Evolutionary conservation across 2,888 invertebrate genomes (phyloP).

Genomic region (Agrochola litura): DNA sequence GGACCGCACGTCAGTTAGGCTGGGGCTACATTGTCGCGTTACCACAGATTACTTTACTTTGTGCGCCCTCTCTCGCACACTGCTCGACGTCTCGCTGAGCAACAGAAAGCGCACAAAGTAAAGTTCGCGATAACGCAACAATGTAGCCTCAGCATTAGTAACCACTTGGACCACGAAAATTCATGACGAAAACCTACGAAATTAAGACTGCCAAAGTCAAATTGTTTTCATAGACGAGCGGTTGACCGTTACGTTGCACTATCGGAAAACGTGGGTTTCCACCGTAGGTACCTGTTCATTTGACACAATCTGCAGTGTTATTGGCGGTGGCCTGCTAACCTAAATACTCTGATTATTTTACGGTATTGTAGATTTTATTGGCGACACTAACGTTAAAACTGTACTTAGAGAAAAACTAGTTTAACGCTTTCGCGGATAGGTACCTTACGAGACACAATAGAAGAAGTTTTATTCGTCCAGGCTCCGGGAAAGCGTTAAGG

Average conservation of each 20-base stretch:
- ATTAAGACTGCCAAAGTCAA: neutral
- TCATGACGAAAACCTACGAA: neutral
- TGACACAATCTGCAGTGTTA: neutral
- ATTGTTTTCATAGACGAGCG: neutral
- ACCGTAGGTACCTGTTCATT: conserved; percentile 2
- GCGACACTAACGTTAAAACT: neutral
- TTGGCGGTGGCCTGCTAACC: conserved; percentile 4
- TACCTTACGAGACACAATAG: too few species aligned
- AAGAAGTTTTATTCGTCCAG: too few species aligned
- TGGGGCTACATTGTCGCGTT: too few species aligned
- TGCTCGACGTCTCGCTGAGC: too few species aligned
- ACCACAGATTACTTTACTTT: too few species aligned
- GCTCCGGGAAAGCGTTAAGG: too few species aligned
- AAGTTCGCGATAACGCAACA: too few species aligned
- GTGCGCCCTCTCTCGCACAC: too few species aligned
- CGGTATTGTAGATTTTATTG: neutral
- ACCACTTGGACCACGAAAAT: neutral
- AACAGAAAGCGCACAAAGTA: too few species aligned
- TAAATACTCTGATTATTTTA: conserved; percentile 5
- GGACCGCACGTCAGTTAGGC: neutral
- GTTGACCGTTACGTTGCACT: neutral
- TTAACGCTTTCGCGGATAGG: neutral
- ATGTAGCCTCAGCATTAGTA: neutral
- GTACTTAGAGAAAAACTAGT: neutral
- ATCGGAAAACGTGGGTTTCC: neutral